Base-by-base conservation (phyloP, 2,888 invertebrate genomes). In the Chaetogeoica ovagalla region DNA sequence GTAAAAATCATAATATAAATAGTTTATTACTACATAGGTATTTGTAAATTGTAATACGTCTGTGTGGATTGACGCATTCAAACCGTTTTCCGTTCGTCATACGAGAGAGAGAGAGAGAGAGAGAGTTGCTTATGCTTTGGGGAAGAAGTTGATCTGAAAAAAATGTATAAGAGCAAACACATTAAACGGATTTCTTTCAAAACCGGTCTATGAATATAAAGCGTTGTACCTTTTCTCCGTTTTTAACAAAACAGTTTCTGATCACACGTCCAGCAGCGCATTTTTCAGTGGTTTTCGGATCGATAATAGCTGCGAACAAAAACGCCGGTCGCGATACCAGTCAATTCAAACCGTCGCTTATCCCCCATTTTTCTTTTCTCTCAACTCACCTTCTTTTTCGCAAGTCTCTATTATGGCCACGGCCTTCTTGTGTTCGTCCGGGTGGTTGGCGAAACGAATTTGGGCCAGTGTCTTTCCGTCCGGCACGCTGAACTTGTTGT, bases 211-310 rank as follows among this genome's bases (percentile, higher is more conserved):
- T 15, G 15, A 48, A 48, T 48, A 48, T 11, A 65, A 59, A 74
- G 82, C 83, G 30, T 30, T 30, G 30, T 82, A 84, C 84, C 82
- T 84, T 84, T 52, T 83, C 83, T 68, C 84, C 84, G 52, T 84
- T 83, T 79, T 84, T 84, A 30, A 84, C 84, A 59, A 84, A 83
- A 43, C 84, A 84, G 72, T 83, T 83, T 75, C 84, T 81, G 57
- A 84, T 81, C 55, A 83, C 82, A 59, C 83, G 81, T 68, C 84
- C 84, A 23, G 84, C 81, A 17, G 83, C 83, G 74, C 84, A 84
- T 81, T 83, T 84, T 72, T 84, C 84, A 19, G 81, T 83, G 8
- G 82, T 68, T 57, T 84, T 84, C 43, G 84, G 83, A n/a, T 83
- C 83, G 9, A 83, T 82, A 55, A 83, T 82, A 68, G 82, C 84